These are phyloP conservation scores for Semnopithecus entellus DNA, from an alignment of 2,113 vertebrate species.

Conservation along the genomic window DNA sequence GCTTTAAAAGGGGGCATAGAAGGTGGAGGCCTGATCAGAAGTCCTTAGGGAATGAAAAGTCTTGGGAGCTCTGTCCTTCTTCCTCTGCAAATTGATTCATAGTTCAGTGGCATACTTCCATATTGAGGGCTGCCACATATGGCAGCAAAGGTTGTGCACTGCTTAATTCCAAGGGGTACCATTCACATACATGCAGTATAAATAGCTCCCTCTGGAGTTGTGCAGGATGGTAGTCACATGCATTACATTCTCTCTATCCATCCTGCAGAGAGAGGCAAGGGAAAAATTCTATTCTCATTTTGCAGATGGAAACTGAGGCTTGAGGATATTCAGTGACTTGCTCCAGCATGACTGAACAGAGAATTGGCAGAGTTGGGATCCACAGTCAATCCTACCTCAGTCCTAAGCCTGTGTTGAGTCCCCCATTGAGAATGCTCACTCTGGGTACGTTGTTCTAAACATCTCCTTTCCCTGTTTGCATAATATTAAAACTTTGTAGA, in stretches of 20 bases:
- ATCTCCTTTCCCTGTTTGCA: not conserved
- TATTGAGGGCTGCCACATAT: not conserved
- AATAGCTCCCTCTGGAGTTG: not conserved
- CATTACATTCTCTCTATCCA: not conserved
- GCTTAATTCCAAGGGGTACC: not conserved
- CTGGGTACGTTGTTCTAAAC: not conserved
- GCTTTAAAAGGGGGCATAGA: not conserved
- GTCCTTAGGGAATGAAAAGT: not conserved
- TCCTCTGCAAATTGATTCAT: not conserved
- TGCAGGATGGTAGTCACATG: not conserved
- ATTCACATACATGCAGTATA: no score
- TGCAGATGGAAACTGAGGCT: not conserved
- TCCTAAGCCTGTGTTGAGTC: not conserved
- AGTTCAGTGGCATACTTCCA: not conserved
- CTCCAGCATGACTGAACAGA: not conserved
- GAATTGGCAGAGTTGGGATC: not conserved
- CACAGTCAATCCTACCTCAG: accelerated
- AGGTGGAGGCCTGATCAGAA: not conserved
- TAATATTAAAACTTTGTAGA: not conserved
- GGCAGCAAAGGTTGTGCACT: not conserved
- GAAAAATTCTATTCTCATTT: not conserved
- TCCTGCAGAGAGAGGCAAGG: not conserved
- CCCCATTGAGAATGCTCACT: not conserved
- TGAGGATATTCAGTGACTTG: not conserved
- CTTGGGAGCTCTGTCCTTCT: not conserved